Evolutionary conservation across 2,113 vertebrate genomes (phyloP).

Genomic region (Maccullochella peelii): DNA sequence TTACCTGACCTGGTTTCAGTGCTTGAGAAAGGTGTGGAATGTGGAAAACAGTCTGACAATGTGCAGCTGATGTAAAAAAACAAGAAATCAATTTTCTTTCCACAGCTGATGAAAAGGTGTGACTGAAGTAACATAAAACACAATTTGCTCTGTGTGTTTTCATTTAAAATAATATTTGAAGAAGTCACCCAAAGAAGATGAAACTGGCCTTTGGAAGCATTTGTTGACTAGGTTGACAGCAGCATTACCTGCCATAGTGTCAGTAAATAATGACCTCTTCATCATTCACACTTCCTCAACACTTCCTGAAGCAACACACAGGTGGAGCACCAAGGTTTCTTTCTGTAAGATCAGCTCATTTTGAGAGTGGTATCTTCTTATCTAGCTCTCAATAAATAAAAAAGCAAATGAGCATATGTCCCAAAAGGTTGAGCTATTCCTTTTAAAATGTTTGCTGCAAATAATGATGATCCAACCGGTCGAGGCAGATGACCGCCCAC

Average conservation of each 20-base stretch:
- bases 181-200: not conserved
- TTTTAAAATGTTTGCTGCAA: too few relatives aligned
- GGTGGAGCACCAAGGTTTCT: not conserved
- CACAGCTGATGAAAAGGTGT: constrained; percentile 15
- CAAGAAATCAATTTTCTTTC: constrained; percentile 10
- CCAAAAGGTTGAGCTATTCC: too few relatives aligned
- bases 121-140: not conserved
- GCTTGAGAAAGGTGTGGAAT: constrained; percentile 60
- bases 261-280: constrained; percentile 17
- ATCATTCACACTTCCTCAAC: not conserved
- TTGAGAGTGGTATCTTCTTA: too few relatives aligned
- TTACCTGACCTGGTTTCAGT: constrained; percentile 68
- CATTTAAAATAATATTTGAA: not conserved
- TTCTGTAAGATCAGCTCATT: not conserved
- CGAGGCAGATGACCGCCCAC: too few relatives aligned
- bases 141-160: not conserved
- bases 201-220: not conserved
- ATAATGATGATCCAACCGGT: too few relatives aligned
- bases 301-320: not conserved
- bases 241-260: not conserved
- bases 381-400: too few relatives aligned
- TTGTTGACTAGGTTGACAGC: not conserved
- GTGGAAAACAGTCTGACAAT: constrained; percentile 52
- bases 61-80: constrained; percentile 24
- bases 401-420: too few relatives aligned